These are phyloP conservation scores for Drosophila stalkeri DNA, from an alignment of 2,888 invertebrate species.

Conservation along the genomic window DNA sequence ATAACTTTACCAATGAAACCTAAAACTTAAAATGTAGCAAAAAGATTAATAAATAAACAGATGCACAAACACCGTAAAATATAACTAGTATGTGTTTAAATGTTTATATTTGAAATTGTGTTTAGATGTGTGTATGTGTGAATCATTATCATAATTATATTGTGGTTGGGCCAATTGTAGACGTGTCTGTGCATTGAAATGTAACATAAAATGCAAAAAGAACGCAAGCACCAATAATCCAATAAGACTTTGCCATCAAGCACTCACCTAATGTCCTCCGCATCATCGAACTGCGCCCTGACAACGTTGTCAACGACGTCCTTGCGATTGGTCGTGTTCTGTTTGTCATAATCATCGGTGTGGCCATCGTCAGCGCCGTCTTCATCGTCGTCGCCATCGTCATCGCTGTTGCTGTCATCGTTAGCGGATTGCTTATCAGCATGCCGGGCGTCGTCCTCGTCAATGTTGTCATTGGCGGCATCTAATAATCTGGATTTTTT, in stretches of 20 bases:
- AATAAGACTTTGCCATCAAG: constrained; percentile 44
- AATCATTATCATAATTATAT: constrained; percentile 54
- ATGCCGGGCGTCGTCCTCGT: constrained; percentile 72
- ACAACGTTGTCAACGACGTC: constrained; percentile 73
- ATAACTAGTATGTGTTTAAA: constrained; percentile 20
- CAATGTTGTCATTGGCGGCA: constrained; percentile 81
- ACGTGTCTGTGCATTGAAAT: constrained; percentile 76
- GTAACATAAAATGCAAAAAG: constrained; percentile 69
- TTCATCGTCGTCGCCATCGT: constrained; percentile 40
- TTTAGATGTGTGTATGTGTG: constrained; percentile 27
- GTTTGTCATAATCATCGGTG: constrained; percentile 46
- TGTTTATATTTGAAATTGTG: constrained; percentile 3
- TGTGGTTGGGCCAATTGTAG: constrained; percentile 50
- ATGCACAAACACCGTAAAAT: constrained; percentile 65
- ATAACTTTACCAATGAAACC: constrained; percentile 61
- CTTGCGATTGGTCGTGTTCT: constrained; percentile 54
- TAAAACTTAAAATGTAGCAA: constrained; percentile 44
- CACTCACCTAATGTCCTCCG: constrained; percentile 83
- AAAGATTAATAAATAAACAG: constrained; percentile 39
- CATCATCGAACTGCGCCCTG: constrained; percentile 70
- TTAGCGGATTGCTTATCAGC: constrained; percentile 66
- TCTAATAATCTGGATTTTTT: constrained; percentile 84
- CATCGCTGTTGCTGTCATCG: constrained; percentile 53
- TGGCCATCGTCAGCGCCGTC: constrained; percentile 49
- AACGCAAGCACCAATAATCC: constrained; percentile 61